Conservation (phyloP, 1,140 invertebrate species). For the Ptiloglossa arizonensis region DNA sequence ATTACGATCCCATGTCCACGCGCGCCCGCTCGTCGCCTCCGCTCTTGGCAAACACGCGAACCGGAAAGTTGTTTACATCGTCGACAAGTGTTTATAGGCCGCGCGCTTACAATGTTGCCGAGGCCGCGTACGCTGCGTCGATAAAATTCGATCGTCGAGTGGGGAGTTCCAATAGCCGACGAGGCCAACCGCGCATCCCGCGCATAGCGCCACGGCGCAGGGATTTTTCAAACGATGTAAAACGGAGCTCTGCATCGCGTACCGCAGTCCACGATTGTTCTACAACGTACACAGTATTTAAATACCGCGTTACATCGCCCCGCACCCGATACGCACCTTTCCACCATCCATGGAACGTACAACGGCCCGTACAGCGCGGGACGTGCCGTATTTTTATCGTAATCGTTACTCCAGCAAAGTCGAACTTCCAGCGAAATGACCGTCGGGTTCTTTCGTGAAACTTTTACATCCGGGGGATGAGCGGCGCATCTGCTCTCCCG, state of each 20-base stretch:
- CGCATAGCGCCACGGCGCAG: too few species aligned
- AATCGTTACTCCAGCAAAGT: background rate
- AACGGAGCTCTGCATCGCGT: too few species aligned
- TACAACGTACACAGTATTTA: too few species aligned
- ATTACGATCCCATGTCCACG: slow-evolving; percentile 15
- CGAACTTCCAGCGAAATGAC: slow-evolving; percentile 7
- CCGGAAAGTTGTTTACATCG: slow-evolving; percentile 27
- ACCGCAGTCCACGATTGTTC: too few species aligned
- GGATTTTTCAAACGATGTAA: too few species aligned
- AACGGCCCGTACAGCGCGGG: background rate
- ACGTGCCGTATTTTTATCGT: slow-evolving; percentile 11
- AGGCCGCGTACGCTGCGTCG: background rate
- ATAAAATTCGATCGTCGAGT: background rate
- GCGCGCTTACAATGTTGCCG: background rate
- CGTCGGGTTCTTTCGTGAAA: slow-evolving; percentile 17
- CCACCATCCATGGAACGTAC: too few species aligned
- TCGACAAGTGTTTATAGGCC: slow-evolving; percentile 43
- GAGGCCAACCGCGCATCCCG: too few species aligned
- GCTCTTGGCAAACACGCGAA: slow-evolving; percentile 24
- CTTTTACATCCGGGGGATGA: background rate
- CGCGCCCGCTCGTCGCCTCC: background rate
- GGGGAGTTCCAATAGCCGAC: background rate
- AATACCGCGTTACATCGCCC: too few species aligned
- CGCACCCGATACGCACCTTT: too few species aligned
- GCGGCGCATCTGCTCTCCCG: background rate